Evolutionary conservation across 2,888 invertebrate genomes (phyloP).

Genomic region (Sarcophaga subvicina): DNA sequence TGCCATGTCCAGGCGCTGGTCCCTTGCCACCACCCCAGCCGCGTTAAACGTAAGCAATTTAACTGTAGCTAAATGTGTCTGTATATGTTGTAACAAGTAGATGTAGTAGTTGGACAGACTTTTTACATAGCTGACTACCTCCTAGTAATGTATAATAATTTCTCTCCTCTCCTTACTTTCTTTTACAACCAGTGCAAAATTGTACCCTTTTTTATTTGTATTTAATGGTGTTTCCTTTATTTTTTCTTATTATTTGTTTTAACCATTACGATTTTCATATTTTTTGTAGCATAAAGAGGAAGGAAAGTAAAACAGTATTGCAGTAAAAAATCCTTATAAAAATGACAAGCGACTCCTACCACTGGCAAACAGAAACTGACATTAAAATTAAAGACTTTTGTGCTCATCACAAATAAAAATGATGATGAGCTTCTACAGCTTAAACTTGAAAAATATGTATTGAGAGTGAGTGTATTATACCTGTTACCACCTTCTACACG

Average conservation of each 20-base stretch:
- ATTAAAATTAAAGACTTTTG: conserved; percentile 55
- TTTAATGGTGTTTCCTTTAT: conserved; percentile 47
- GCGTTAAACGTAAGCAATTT: conserved; percentile 70
- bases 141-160: conserved; percentile 49
- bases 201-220: conserved; percentile 55
- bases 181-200: conserved; percentile 23
- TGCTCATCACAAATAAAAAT: not conserved
- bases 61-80: conserved; percentile 5
- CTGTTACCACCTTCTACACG: not conserved
- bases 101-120: conserved; percentile 54
- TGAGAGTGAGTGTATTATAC: not conserved
- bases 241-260: conserved; percentile 44
- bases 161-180: conserved; percentile 8
- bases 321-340: conserved; percentile 35
- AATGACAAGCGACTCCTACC: conserved; percentile 54
- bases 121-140: conserved; percentile 51
- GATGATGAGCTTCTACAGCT: conserved; percentile 11
- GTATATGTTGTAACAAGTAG: conserved; percentile 25
- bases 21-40: conserved; percentile 79
- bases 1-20: conserved; percentile 83
- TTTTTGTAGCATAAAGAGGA: conserved; percentile 15
- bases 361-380: conserved; percentile 35
- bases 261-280: conserved; percentile 36
- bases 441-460: conserved; percentile 42
- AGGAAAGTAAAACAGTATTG: conserved; percentile 32